phyloP scores from a whole-genome alignment of 2,797 vertebrate species.

The Mycteria americana region DNA sequence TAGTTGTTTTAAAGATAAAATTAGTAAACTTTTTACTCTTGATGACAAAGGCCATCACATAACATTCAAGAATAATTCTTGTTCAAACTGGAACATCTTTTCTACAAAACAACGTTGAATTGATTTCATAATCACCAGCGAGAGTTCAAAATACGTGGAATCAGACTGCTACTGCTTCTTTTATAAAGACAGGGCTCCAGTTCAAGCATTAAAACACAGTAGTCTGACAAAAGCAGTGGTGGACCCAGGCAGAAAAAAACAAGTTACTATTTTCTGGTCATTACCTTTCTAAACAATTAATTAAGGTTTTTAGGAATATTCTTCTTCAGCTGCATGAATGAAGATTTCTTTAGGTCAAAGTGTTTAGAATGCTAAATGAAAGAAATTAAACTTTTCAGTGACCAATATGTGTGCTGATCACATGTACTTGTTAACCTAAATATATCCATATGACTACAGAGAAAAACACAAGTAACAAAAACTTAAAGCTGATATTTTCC shows the following conservation, averaged over 20 bases:
- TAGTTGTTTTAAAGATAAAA: not conserved
- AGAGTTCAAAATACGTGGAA: not conserved
- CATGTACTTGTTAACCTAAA: not conserved
- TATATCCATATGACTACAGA: not conserved
- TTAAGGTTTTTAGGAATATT: not conserved
- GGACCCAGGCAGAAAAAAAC: fast-evolving
- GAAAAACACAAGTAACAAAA: not conserved
- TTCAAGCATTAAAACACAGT: not conserved
- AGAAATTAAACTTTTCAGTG: not conserved
- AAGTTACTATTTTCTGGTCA: not conserved
- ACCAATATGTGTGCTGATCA: not conserved
- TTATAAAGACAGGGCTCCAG: not conserved
- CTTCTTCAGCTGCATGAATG: not conserved
- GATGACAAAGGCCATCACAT: not conserved
- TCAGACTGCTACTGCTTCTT: not conserved
- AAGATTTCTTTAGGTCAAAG: not conserved
- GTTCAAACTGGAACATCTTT: not conserved
- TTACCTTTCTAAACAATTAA: not conserved
- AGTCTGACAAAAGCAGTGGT: not conserved
- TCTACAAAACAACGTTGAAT: not conserved
- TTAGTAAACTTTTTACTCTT: not conserved
- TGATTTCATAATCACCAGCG: not conserved
- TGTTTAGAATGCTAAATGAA: not conserved
- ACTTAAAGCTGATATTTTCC: not conserved
- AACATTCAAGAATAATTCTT: not conserved